Conservation (phyloP, 2,113 vertebrate species). For the Aix galericulata region DNA sequence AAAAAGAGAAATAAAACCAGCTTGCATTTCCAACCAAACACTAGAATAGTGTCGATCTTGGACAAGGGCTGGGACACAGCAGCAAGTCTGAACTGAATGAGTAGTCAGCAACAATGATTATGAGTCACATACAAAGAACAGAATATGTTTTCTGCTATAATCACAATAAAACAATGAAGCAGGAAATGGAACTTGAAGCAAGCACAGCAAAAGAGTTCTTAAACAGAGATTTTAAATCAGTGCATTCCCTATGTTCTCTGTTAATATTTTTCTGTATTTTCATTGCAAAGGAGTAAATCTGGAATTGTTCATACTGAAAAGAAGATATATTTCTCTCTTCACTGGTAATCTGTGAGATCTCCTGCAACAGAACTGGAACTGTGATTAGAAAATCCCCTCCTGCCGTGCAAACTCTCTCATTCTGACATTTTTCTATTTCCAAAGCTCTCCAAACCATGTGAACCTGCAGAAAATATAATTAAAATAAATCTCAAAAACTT, state of each 20-base stretch:
- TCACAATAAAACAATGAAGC: slow-evolving; percentile 65
- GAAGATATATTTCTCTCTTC: not conserved
- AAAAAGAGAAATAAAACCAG: slow-evolving; percentile 59
- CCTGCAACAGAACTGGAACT: not conserved
- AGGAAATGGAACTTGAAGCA: slow-evolving; percentile 60
- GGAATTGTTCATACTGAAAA: not conserved
- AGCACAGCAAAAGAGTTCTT: slow-evolving; percentile 3
- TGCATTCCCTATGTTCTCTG: not conserved
- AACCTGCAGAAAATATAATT: not conserved
- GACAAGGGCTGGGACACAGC: slow-evolving; percentile 43
- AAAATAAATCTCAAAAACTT: slow-evolving; percentile 1
- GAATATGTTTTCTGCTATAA: slow-evolving; percentile 67
- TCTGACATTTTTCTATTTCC: slow-evolving; percentile 12
- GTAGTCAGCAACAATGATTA: slow-evolving; percentile 62
- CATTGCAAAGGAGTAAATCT: not conserved
- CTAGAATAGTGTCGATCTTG: slow-evolving; percentile 51
- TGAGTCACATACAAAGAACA: slow-evolving; percentile 57
- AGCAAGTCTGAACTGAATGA: slow-evolving; percentile 50
- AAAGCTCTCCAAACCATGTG: not conserved
- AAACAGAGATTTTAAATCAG: slow-evolving; percentile 18
- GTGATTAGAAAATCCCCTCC: not conserved
- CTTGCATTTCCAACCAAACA: slow-evolving; percentile 26
- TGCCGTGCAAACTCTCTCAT: not conserved
- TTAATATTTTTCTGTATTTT: not conserved
- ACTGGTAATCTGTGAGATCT: not conserved